These are phyloP conservation scores for Adelges cooleyi DNA, from an alignment of 1,140 invertebrate genomes.

Conservation along the genomic window DNA sequence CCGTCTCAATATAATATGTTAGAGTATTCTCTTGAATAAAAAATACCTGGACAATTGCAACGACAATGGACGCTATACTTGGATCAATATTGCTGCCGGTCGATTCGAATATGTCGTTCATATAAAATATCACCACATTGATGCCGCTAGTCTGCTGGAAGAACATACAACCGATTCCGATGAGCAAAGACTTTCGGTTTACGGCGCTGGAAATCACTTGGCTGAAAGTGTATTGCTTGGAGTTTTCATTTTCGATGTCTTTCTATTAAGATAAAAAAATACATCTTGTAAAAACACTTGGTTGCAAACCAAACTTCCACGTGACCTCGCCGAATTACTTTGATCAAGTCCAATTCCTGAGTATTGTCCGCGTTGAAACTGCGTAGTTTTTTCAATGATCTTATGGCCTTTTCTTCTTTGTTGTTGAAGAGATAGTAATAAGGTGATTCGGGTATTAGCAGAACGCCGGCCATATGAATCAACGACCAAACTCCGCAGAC, in stretches of 20 bases:
- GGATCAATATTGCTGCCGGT: slow-evolving; percentile 46
- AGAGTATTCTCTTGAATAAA: background rate
- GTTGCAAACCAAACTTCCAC: no score
- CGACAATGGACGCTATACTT: slow-evolving; percentile 51
- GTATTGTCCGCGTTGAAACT: background rate
- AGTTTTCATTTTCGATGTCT: background rate
- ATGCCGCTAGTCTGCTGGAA: slow-evolving; percentile 78
- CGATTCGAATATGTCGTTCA: slow-evolving; percentile 54
- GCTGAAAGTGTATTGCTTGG: background rate
- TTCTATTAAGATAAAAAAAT: no score
- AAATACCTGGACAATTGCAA: slow-evolving; percentile 64
- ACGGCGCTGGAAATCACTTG: slow-evolving; percentile 35
- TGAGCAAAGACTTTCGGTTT: slow-evolving; percentile 46
- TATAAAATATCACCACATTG: slow-evolving; percentile 76
- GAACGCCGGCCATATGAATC: slow-evolving; percentile 50
- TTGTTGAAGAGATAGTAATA: slow-evolving; percentile 49
- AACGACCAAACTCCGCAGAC: slow-evolving; percentile 54
- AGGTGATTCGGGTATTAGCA: slow-evolving; percentile 74
- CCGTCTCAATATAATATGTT: background rate
- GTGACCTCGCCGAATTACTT: no score
- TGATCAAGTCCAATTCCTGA: background rate
- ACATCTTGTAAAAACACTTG: no score
- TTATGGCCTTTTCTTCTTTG: slow-evolving; percentile 23
- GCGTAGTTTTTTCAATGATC: background rate
- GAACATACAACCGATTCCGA: slow-evolving; percentile 65